Base-by-base conservation (phyloP, 2,113 vertebrate genomes). In the Edolisoma coerulescens region DNA sequence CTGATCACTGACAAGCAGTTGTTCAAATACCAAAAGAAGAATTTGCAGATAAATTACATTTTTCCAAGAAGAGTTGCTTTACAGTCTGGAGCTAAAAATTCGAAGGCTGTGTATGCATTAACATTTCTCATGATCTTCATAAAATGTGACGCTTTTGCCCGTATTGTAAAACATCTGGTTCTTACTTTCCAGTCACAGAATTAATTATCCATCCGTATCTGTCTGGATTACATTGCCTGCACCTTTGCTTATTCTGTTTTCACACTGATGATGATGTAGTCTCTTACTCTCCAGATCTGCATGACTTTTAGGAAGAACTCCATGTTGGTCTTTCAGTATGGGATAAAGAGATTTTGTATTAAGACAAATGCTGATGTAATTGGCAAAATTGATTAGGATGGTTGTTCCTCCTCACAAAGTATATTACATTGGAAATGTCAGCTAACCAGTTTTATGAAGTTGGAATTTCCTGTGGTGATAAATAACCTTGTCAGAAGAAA, bases 371-470 rank as follows among this genome's bases (percentile, higher is more conserved):
- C 33, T 60, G 68, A 64, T 93, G 33, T 75, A 82, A 95, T 71
- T 89, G 84, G 33, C 45, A 84, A 59, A 93, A 95, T 41, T 67
- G 71, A 81, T 91, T 86, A 88, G 79, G 52, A 56, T 28, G 8
- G 10, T 80, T 88, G 57, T 52, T 94, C 41, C 47, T 93, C 59
- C 52, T 89, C 67, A 82, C 33, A 23, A 84, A 80, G 8, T 80
- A 8, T 41, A 56, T 90, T 84, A 60, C 54, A 50, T 68, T 69
- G 42, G 63, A 96, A 85, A 60, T 88, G 52, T 61, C 71, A 67
- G 49, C 85, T 74, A 45, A 93, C 61, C 44, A 52, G 75, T 95
- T 93, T 95, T 90, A 75, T 81, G 56, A 84, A 92, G 56, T 77
- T 90, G 56, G 90, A 86, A 81, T 75, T 77, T 89, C 65, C 73